A percentile compares a stretch with the other conserved stretches of the same genome.
Conservation (phyloP, 2,888 invertebrate species). For the Oligia fasciuncula region DNA sequence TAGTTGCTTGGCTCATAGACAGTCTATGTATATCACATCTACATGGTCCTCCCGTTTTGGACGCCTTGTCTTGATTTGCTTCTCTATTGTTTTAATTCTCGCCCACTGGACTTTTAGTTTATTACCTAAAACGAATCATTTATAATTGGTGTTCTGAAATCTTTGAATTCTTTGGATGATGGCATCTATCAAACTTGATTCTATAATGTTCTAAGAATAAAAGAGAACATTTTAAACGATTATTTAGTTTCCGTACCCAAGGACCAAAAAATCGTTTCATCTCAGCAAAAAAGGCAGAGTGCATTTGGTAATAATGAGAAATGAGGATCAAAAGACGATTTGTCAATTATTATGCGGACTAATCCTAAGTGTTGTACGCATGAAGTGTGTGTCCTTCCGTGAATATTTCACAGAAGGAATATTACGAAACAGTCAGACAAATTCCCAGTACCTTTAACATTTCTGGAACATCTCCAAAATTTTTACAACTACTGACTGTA, state of each 20-base stretch:
- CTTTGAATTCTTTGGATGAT: conserved; percentile 54
- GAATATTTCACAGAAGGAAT: conserved; percentile 3
- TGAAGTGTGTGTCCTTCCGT: background rate
- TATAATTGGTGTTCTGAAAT: conserved; percentile 62
- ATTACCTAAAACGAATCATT: conserved; percentile 61
- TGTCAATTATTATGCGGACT: background rate
- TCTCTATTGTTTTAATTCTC: conserved; percentile 66
- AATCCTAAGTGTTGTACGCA: background rate
- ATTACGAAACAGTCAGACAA: conserved; percentile 10
- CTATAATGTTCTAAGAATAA: conserved; percentile 21
- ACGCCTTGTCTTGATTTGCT: conserved; percentile 52
- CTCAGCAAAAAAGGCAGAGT: background rate
- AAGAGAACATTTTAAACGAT: background rate
- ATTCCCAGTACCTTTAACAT: conserved; percentile 1
- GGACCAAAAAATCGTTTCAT: background rate
- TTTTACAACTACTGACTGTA: conserved; percentile 45
- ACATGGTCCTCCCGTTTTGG: conserved; percentile 55
- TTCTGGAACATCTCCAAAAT: conserved; percentile 48
- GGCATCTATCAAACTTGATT: conserved; percentile 38
- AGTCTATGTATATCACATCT: conserved; percentile 54
- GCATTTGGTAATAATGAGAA: background rate
- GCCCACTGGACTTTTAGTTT: conserved; percentile 60
- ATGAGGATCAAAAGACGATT: background rate
- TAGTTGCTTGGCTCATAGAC: conserved; percentile 60
- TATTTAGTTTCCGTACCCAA: background rate